These are phyloP conservation scores for Paraplagusia blochii DNA, from an alignment of 2,113 vertebrate genomes.

Conservation along the genomic window DNA sequence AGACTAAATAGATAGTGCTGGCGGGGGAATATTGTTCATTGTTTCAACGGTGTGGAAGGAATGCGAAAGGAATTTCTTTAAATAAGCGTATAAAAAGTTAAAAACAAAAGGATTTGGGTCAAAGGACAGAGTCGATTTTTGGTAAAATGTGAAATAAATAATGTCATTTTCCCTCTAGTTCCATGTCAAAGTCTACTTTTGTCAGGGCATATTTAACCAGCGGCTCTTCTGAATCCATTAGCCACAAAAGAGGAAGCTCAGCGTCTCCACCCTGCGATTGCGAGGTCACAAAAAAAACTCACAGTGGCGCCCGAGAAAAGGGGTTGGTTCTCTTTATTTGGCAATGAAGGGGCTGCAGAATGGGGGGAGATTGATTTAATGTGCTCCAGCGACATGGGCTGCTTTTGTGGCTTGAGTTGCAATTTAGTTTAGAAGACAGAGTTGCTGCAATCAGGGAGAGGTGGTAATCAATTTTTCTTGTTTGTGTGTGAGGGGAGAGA, in stretches of 20 bases:
- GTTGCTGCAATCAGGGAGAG: conserved; percentile 70
- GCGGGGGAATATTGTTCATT: conserved; percentile 75
- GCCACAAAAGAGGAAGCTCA: neutral
- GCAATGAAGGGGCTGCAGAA: conserved; percentile 38
- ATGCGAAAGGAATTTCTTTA: conserved; percentile 23
- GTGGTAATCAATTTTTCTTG: conserved; percentile 73
- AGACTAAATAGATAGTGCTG: conserved; percentile 80
- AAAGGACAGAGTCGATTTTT: neutral
- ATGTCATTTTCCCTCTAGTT: conserved; percentile 12
- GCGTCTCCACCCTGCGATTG: conserved; percentile 1
- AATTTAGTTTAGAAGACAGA: conserved; percentile 77
- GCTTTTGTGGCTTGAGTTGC: conserved; percentile 67
- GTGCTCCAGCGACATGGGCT: conserved; percentile 47
- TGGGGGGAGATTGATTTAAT: conserved; percentile 65
- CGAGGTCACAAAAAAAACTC: conserved; percentile 26
- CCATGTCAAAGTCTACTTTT: conserved; percentile 1
- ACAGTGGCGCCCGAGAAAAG: conserved; percentile 25
- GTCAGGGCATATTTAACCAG: conserved; percentile 1
- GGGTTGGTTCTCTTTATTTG: conserved; percentile 51
- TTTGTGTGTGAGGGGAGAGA: conserved; percentile 27
- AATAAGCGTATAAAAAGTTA: conserved; percentile 24
- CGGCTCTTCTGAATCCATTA: conserved; percentile 6
- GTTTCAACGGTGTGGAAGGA: conserved; percentile 48
- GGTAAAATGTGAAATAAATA: neutral
- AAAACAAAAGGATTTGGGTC: conserved; percentile 1